phyloP scores from a whole-genome alignment of 2,797 vertebrate species.

The Gorsachius magnificus region DNA sequence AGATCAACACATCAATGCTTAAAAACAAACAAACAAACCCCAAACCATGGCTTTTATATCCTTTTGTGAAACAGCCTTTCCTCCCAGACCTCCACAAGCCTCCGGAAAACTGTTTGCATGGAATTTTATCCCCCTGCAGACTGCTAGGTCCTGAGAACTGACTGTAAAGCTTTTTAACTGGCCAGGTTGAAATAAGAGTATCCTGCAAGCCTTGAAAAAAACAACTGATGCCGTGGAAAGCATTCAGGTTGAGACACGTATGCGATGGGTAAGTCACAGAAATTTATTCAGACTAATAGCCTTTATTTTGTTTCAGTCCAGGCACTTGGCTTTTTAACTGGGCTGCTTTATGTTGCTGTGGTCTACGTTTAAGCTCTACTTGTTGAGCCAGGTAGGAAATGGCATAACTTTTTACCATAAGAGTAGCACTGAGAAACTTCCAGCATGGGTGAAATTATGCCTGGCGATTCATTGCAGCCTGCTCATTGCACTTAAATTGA shows the following conservation, averaged over 20 bases:
- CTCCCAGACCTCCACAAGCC: not conserved
- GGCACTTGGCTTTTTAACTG: not conserved
- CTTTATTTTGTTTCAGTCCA: not conserved
- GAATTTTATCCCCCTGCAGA: not conserved
- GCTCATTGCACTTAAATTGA: accelerated
- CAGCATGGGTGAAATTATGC: not conserved
- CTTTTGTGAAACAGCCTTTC: not conserved
- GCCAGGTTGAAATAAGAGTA: not conserved
- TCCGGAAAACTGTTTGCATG: accelerated
- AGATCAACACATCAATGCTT: not conserved
- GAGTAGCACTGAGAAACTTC: not conserved
- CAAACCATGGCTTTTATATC: not conserved
- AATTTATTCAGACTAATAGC: not conserved
- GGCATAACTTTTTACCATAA: not conserved
- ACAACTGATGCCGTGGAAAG: not conserved
- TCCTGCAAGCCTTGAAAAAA: not conserved
- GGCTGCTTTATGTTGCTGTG: not conserved
- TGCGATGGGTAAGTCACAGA: not conserved
- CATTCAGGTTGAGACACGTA: not conserved
- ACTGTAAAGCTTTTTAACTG: not conserved
- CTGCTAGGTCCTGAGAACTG: not conserved
- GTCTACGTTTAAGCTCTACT: not conserved
- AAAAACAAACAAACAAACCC: not conserved
- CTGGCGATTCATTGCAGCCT: not conserved
- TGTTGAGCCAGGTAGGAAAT: not conserved